Base-by-base conservation (phyloP, 2,888 invertebrate genomes). In the Neoascia interrupta region DNA sequence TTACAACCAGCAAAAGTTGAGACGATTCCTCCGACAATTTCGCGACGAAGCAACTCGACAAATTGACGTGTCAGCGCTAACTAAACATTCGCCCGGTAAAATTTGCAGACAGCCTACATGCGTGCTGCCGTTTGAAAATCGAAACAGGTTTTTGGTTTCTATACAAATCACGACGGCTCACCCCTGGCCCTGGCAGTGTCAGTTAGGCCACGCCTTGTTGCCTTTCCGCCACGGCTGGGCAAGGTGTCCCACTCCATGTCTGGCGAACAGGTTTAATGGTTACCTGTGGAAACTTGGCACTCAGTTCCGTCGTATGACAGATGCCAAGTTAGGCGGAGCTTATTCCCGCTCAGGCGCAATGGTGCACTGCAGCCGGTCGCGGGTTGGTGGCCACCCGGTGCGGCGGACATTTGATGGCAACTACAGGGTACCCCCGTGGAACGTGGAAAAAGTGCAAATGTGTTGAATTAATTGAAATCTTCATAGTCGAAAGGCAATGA, bases 51-150 rank as follows among this genome's bases (percentile, higher is more conserved):
- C 84, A 84, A 85, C 85, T 85, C 84, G 82, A 82, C 85, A 84
- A 86, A 84, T 85, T 83, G 85, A 85, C 84, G 83, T 85, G 85
- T 83, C 83, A 84, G 84, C 84, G 84, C 82, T 81, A 85, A 84
- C 85, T 85, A 83, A 83, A 81, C 82, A 83, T 83, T 86, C 83
- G 82, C 66, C 83, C 81, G 83, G 82, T 61, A 79, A 79, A 72
- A 72, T 72, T 79, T 49, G 72, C 70, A 64, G 80, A 47, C 74
- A 70, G 74, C 74, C 79, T 70, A 61, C 60, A 56, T 60, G 64
- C 47, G 28, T 31, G 16, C 23, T 11, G 43, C 75, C 58, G 76
- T 58, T 75, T 75, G n/a, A n/a, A 47, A 70, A 63, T 64, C 34
- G 26, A 47, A 76, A 70, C 76, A 64, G 70, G 76, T 76, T 76